Base-by-base conservation (phyloP, 2,888 invertebrate genomes). In the Maniola hyperantus region DNA sequence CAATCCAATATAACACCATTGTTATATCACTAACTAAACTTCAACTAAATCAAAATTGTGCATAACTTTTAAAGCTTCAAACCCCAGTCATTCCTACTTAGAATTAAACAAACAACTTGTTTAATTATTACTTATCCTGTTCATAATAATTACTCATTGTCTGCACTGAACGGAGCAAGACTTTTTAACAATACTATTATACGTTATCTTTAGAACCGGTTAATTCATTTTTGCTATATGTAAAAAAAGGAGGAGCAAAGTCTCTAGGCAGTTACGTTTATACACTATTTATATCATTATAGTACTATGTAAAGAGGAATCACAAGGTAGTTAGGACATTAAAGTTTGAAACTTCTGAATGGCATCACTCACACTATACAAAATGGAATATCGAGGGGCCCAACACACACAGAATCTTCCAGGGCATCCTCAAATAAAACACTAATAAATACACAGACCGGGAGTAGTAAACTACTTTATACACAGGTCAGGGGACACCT, bases 401-500 rank as follows among this genome's bases (percentile, higher is more conserved):
- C 84, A 87, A 84, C 75, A 84, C 82, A 83, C 84, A 89, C 83
- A 88, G 84, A 83, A 80, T 83, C 78, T 73, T 79, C 76, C 79
- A 82, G 79, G 81, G 75, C 81, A 83, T 86, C 79, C 79, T 77
- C 76, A 73, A 79, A 82, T 76, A 72, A 75, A 73, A 70, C 71
- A 72, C 73, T 72, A 80, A 81, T 81, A 77, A 73, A 77, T 75
- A 76, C 71, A 83, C 78, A 81, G 83, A 84, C 74, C 76, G 79
- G 79, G 80, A 80, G 79, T 80, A 68, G 71, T 62, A 42, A 36
- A 60, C 69, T 71, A 69, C 66, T 69, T 65, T 67, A 57, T 66
- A 66, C 44, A 51, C 61, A 48, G 70, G 65, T 64, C 48, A 39
- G 59, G 33, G 69, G 72, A 73, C 73, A 74, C 66, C 61, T 58